Evolutionary conservation across 2,888 invertebrate species (phyloP).

Genomic region (Eulithis testata): DNA sequence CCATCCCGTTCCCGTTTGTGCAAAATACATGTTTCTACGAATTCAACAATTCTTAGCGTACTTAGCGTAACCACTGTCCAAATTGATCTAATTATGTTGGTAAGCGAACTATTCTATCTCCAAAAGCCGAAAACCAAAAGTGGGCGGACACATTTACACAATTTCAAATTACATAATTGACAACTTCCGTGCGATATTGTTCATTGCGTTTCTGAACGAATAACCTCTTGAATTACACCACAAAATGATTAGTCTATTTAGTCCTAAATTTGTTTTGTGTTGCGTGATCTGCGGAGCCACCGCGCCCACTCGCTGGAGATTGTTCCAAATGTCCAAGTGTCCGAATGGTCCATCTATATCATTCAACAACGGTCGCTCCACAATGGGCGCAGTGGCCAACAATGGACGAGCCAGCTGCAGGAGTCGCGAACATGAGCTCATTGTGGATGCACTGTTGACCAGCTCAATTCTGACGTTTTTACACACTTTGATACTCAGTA

Average conservation of each 20-base stretch:
- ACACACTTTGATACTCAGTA: constrained; percentile 12
- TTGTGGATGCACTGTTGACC: constrained; percentile 5
- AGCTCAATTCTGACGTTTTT: not conserved
- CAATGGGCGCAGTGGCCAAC: constrained; percentile 42
- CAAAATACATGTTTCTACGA: not conserved
- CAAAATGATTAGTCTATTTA: constrained; percentile 14
- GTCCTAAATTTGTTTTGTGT: constrained; percentile 4
- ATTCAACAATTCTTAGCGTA: no score
- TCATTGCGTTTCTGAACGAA: not conserved
- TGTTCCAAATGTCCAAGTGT: constrained; percentile 19
- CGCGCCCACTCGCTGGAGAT: constrained; percentile 21
- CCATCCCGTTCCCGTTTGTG: not conserved
- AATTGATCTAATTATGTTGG: no score
- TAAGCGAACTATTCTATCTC: not conserved
- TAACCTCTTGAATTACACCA: constrained; percentile 8
- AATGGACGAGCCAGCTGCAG: constrained; percentile 46
- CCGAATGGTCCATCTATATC: constrained; percentile 21
- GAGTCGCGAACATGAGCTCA: constrained; percentile 9
- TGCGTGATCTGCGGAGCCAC: constrained; percentile 18
- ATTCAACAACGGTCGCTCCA: constrained; percentile 47
- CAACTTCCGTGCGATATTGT: constrained; percentile 11
- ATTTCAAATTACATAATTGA: constrained; percentile 11
- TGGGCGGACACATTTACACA: constrained; percentile 10
- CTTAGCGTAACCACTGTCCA: no score
- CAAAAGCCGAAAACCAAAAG: not conserved